Evolutionary conservation across 1,140 invertebrate species (phyloP), one percentile per base, ranked within the genome.

Genomic region (Ceratoteleas bidentatus): DNA sequence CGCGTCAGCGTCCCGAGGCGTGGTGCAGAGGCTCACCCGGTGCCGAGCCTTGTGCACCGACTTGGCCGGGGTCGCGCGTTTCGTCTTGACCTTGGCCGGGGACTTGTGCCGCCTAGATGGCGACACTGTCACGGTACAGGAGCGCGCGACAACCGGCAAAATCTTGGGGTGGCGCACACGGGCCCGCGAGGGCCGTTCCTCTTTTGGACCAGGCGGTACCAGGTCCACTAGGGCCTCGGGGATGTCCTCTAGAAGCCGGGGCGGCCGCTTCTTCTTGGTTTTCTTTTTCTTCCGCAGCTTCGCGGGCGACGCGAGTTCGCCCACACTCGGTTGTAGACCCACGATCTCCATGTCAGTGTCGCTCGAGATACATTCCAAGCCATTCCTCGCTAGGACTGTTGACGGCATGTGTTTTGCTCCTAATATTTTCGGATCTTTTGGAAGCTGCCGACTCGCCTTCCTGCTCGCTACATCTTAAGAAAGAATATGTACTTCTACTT

Each of bases 331-430:
- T 1, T 76, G 75, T 16, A 89, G 69, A 47, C 87, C 87, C n/a
- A 90, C 87, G 8, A 89, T 81, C 57, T 92, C 90, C 87, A 90
- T 87, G 56, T 92, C 91, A 11, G 87, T 90, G 62, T 91, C 90
- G 16, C 90, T 91, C 3, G 90, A 91, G n/a, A 91, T 91, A 9
- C 89, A 87, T 15, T 89, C 85, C 24, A 92, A 83, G 9, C 91
- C 87, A 9, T 89, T 90, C 45, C 88, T 91, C 68, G 89, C 88
- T 62, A 88, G 89, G 11, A 88, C 62, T 0, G 84, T 90, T 9
- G 85, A 84, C 6, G 52, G 40, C 7, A 57, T 2, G 15, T 86
- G 83, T 11, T 88, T 88, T 6, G 43, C 32, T 52, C 73, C 73
- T 10, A 52, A 13, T n/a, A 49, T 81, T 76, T 82, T 84, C 0